Conservation (phyloP, 2,888 invertebrate genomes). For the Pyrochroa serraticornis region DNA sequence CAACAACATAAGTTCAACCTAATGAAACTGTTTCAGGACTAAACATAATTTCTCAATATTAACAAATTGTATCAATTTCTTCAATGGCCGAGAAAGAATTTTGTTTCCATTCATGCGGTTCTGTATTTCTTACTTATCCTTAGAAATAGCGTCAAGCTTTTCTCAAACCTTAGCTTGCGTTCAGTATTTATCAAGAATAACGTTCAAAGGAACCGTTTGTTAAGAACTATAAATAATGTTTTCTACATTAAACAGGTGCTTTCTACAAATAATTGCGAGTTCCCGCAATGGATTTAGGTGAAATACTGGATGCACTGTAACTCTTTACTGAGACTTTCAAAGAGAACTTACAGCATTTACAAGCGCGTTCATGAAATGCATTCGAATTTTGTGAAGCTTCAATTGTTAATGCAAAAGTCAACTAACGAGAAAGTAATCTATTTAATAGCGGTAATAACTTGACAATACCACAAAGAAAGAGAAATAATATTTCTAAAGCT, state of each 20-base stretch:
- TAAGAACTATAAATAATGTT: conserved; percentile 27
- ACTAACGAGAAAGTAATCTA: no score
- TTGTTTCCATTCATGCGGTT: conserved; percentile 24
- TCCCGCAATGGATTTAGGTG: conserved; percentile 17
- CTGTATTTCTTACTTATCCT: conserved; percentile 29
- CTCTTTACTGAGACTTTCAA: conserved; percentile 10
- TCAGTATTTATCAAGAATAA: conserved; percentile 29
- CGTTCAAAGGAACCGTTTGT: conserved; percentile 30
- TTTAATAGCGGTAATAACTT: no score
- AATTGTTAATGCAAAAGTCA: no score
- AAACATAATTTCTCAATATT: no score
- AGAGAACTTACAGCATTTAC: conserved; percentile 1
- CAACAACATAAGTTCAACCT: no score
- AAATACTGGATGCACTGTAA: neutral
- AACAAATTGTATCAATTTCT: no score
- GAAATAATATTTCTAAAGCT: no score
- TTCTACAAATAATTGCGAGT: conserved; percentile 21
- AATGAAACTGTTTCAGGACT: no score
- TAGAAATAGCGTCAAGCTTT: conserved; percentile 14
- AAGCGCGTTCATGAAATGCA: neutral
- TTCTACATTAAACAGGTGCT: conserved; percentile 26
- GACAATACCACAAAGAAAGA: no score
- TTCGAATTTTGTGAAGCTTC: no score
- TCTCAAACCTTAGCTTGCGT: conserved; percentile 30
- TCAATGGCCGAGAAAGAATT: conserved; percentile 22